Percentiles rank a stretch among this genome's conserved stretches.
Conservation (phyloP, 1,140 invertebrate genomes). For the Anastrepha obliqua region DNA sequence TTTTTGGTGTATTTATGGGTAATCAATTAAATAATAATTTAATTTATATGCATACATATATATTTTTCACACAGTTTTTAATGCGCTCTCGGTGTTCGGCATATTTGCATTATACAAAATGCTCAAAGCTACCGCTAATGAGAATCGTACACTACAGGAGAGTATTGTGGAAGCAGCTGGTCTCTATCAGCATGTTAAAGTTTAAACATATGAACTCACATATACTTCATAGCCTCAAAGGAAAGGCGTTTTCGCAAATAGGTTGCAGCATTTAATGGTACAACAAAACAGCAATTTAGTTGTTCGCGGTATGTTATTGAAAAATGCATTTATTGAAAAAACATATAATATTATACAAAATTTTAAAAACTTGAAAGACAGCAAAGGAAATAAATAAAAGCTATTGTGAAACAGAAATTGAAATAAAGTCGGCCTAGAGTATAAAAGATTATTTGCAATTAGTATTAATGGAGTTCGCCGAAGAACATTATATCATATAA, state of each 20-base stretch:
- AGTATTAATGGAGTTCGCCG: too few relatives aligned
- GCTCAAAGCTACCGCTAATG: constrained; percentile 64
- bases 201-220: constrained; percentile 57
- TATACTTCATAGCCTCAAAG: not conserved
- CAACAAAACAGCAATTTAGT: constrained; percentile 7
- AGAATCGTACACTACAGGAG: constrained; percentile 66
- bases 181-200: constrained; percentile 69
- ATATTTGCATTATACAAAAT: constrained; percentile 68
- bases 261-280: constrained; percentile 11
- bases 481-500: too few relatives aligned
- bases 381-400: constrained; percentile 21
- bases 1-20: constrained; percentile 71
- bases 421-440: not conserved
- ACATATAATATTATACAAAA: constrained; percentile 41
- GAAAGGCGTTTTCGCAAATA: not conserved
- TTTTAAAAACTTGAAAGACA: not conserved
- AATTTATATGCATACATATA: too few relatives aligned
- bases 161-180: constrained; percentile 67
- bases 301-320: not conserved
- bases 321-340: constrained; percentile 37
- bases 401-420: not conserved
- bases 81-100: constrained; percentile 66
- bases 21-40: not conserved
- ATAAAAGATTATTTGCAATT: too few relatives aligned
- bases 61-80: constrained; percentile 60